Conservation (phyloP, 2,113 vertebrate species). For the Ptychochromis oligacanthus region DNA sequence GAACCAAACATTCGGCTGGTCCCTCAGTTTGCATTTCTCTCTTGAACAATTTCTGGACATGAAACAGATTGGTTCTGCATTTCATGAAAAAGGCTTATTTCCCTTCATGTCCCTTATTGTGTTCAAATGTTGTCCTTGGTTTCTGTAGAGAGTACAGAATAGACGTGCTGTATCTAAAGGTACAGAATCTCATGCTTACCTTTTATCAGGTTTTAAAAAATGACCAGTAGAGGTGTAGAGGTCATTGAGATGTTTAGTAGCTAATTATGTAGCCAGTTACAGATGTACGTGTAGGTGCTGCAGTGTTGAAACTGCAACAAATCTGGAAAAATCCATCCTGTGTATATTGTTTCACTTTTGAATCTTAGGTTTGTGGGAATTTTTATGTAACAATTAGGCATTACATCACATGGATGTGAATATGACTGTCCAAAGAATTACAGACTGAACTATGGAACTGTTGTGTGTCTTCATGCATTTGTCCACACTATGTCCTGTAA, state of each 20-base stretch:
- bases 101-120: not conserved
- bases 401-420: not conserved
- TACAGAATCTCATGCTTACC: not conserved
- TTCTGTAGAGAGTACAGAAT: conserved; percentile 37
- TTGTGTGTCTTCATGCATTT: conserved; percentile 8
- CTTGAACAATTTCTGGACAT: not conserved
- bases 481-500: conserved; percentile 11
- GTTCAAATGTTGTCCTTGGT: conserved; percentile 6
- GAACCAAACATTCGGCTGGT: too few relatives aligned
- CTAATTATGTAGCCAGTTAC: conserved; percentile 56
- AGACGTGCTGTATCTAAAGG: not conserved
- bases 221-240: conserved; percentile 1
- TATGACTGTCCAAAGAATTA: conserved; percentile 23
- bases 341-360: conserved; percentile 51
- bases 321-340: conserved; percentile 23
- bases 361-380: conserved; percentile 15
- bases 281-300: conserved; percentile 38
- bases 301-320: conserved; percentile 50
- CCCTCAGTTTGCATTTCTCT: not conserved
- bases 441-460: conserved; percentile 7
- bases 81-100: conserved; percentile 3
- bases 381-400: conserved; percentile 29
- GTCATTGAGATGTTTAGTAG: conserved; percentile 45
- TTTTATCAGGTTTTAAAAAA: conserved; percentile 8
- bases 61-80: not conserved